These are phyloP conservation scores for Alethe diademata DNA, from an alignment of 2,113 vertebrate genomes.

Conservation along the genomic window DNA sequence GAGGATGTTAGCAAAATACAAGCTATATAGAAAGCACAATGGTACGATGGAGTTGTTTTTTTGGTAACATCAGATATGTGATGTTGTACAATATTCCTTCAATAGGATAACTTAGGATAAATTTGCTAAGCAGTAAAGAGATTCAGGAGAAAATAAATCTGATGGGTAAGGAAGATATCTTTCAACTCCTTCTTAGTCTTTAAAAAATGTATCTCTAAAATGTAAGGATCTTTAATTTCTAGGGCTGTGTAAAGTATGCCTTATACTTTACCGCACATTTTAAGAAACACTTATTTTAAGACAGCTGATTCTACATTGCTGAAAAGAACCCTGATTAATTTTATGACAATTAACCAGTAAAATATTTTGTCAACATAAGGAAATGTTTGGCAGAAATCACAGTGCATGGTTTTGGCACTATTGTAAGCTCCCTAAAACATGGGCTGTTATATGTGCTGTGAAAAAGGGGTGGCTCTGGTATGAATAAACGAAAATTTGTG, in stretches of 20 bases:
- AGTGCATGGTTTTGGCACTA: not conserved
- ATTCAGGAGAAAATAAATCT: not conserved
- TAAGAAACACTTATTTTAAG: not conserved
- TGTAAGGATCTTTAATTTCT: not conserved
- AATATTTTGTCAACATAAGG: not conserved
- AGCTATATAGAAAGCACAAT: not conserved
- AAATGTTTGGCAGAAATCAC: not conserved
- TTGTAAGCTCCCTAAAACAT: not conserved
- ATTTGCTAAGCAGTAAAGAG: not conserved
- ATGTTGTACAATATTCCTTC: not conserved
- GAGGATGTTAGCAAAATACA: not conserved
- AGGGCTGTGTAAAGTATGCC: not conserved
- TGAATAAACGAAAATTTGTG: not conserved
- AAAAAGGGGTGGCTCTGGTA: not conserved
- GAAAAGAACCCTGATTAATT: not conserved
- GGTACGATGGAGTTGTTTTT: not conserved
- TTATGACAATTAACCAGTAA: not conserved
- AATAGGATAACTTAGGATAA: not conserved
- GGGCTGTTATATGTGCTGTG: not conserved
- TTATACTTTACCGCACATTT: not conserved
- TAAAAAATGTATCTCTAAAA: not conserved
- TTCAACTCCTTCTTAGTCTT: not conserved
- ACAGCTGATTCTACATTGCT: not conserved
- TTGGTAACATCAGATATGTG: not conserved
- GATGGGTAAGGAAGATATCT: not conserved